Conservation (phyloP, 2,797 vertebrate genomes). For the Myotis daubentonii region DNA sequence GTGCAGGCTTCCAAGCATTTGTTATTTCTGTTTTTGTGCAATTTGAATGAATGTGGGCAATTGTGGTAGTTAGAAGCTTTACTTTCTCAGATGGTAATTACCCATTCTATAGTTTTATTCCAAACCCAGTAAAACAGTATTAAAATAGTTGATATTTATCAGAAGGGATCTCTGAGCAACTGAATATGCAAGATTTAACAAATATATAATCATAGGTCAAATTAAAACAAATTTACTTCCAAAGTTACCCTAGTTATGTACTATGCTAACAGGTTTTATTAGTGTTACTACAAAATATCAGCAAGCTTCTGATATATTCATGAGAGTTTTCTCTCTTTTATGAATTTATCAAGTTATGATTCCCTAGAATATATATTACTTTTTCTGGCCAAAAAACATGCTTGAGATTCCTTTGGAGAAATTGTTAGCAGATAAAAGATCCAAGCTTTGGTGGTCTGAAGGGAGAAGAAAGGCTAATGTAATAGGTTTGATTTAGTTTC, state of each 20-base stretch:
- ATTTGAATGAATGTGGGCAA: slow-evolving; percentile 78
- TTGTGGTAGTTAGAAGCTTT: slow-evolving; percentile 78
- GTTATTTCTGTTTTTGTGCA: slow-evolving; percentile 77
- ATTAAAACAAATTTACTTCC: slow-evolving; percentile 2
- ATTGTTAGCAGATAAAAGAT: slow-evolving; percentile 32
- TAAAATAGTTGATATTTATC: slow-evolving; percentile 68
- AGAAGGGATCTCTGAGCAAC: slow-evolving; percentile 35
- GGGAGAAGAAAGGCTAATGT: neutral
- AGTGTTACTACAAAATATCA: neutral
- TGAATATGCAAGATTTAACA: slow-evolving; percentile 25
- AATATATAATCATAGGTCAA: neutral
- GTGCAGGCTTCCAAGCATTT: slow-evolving; percentile 77
- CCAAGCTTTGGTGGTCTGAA: neutral
- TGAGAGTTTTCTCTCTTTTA: slow-evolving; percentile 37
- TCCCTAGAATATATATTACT: slow-evolving; percentile 32
- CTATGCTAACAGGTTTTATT: neutral
- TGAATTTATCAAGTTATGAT: slow-evolving; percentile 34
- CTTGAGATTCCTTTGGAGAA: slow-evolving; percentile 3
- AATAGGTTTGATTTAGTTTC: slow-evolving; percentile 15
- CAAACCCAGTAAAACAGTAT: slow-evolving; percentile 50
- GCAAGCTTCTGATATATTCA: slow-evolving; percentile 5
- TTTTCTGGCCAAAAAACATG: slow-evolving; percentile 32
- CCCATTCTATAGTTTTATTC: slow-evolving; percentile 73
- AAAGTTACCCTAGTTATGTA: neutral
- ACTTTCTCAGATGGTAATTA: slow-evolving; percentile 78